These are phyloP conservation scores for Ctenochaetus hawaiiensis DNA, from an alignment of 2,797 vertebrate genomes.

Conservation along the genomic window DNA sequence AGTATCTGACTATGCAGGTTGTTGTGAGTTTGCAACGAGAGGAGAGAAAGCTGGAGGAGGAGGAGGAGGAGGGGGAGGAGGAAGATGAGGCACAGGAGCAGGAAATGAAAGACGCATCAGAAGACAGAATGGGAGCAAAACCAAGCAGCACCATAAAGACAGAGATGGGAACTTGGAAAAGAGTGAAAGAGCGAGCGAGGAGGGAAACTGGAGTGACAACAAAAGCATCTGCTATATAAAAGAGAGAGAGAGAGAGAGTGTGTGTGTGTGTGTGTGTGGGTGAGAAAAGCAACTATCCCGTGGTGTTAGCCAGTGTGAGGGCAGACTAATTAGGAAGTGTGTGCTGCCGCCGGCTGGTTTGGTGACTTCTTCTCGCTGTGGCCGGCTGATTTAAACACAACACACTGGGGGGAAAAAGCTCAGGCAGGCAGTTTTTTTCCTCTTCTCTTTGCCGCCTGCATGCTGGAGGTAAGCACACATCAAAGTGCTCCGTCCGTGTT, in stretches of 20 bases:
- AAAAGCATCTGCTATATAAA: constrained; percentile 43
- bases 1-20: constrained; percentile 26
- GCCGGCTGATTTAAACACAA: constrained; percentile 63
- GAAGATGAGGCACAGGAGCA: constrained; percentile 42
- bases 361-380: constrained; percentile 56
- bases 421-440: constrained; percentile 15
- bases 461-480: constrained; percentile 54
- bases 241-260: constrained; percentile 53
- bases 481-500: constrained; percentile 58
- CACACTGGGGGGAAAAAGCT: constrained; percentile 36
- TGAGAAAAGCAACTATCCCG: constrained; percentile 56
- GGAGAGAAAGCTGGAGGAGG: not conserved
- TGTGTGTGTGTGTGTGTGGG: constrained; percentile 4
- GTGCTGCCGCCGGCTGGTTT: constrained; percentile 49
- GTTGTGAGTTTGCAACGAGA: constrained; percentile 30
- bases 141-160: constrained; percentile 32
- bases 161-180: constrained; percentile 36
- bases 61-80: not conserved
- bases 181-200: constrained; percentile 16
- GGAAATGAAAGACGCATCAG: constrained; percentile 56
- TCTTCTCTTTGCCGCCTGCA: constrained; percentile 38
- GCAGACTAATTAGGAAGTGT: constrained; percentile 76
- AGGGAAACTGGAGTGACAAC: constrained; percentile 50
- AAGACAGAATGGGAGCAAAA: constrained; percentile 66
- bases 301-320: constrained; percentile 62